Evolutionary conservation across 1,140 invertebrate species (phyloP).

Genomic region (Drosophila prosaltans): DNA sequence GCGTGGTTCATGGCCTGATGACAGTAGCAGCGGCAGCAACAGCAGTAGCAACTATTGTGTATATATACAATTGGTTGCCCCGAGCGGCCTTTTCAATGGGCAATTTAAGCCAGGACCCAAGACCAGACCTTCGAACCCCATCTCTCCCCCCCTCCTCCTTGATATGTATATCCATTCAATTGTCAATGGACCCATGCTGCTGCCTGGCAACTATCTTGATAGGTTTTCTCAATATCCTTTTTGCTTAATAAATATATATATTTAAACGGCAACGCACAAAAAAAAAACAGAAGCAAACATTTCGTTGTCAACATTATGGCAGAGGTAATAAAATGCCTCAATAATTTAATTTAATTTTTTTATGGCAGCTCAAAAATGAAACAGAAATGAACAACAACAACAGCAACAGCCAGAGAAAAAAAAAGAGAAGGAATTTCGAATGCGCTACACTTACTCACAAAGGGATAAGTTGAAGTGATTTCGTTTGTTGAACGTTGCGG

Average conservation of each 20-base stretch:
- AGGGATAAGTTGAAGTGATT: slow-evolving; percentile 19
- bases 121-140: slow-evolving; percentile 14
- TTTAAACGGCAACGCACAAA: slow-evolving; percentile 32
- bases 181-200: slow-evolving; percentile 46
- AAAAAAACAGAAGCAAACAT: slow-evolving; percentile 54
- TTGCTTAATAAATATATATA: slow-evolving; percentile 70
- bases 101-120: slow-evolving; percentile 59
- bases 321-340: slow-evolving; percentile 66
- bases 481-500: not conserved
- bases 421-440: slow-evolving; percentile 36
- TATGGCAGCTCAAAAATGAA: slow-evolving; percentile 31
- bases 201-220: slow-evolving; percentile 61
- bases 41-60: slow-evolving; percentile 39
- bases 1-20: not conserved
- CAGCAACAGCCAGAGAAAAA: too few relatives aligned
- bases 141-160: slow-evolving; percentile 7
- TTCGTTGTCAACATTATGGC: slow-evolving; percentile 29
- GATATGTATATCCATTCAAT: slow-evolving; percentile 36
- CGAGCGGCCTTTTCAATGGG: slow-evolving; percentile 68
- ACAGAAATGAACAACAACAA: too few relatives aligned
- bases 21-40: too few relatives aligned
- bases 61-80: slow-evolving; percentile 67
- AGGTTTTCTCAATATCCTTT: slow-evolving; percentile 65
- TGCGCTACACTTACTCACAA: slow-evolving; percentile 42
- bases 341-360: slow-evolving; percentile 73